Evolutionary conservation across 2,113 vertebrate species (phyloP).

Genomic region (Gallinago paraguaiae): DNA sequence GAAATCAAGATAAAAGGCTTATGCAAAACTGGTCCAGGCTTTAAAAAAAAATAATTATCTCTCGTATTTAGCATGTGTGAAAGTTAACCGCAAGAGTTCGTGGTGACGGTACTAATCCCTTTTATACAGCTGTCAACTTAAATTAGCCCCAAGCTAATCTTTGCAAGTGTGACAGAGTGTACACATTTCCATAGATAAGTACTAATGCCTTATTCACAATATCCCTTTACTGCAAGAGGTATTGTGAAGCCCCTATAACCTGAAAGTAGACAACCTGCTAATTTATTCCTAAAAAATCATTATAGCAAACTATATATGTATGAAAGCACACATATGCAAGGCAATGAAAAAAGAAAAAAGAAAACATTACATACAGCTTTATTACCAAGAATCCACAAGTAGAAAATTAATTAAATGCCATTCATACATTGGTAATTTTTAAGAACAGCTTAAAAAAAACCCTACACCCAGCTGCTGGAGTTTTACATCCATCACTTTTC

Average conservation of each 20-base stretch:
- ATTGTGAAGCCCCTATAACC: background rate
- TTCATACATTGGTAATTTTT: background rate
- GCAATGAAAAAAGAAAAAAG: background rate
- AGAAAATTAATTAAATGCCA: background rate
- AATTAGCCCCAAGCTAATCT: conserved; percentile 48
- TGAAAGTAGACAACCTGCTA: background rate
- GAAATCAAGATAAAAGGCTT: conserved; percentile 57
- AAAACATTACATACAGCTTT: background rate
- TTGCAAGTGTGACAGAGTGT: background rate
- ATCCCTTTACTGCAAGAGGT: background rate
- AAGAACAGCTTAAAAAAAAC: background rate
- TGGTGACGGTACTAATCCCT: conserved; percentile 13
- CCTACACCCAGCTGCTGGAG: background rate
- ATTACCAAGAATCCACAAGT: background rate
- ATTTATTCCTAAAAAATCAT: background rate
- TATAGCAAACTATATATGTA: background rate
- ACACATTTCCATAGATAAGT: background rate
- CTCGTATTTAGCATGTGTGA: conserved; percentile 33
- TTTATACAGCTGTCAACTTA: conserved; percentile 59
- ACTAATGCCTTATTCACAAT: background rate
- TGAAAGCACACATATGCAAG: background rate
- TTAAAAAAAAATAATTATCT: background rate
- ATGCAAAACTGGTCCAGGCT: conserved; percentile 27
- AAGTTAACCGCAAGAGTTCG: conserved; percentile 34
- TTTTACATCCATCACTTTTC: background rate